Base-by-base conservation (phyloP, 2,797 vertebrate species). In the Hozukius guyotensis region DNA sequence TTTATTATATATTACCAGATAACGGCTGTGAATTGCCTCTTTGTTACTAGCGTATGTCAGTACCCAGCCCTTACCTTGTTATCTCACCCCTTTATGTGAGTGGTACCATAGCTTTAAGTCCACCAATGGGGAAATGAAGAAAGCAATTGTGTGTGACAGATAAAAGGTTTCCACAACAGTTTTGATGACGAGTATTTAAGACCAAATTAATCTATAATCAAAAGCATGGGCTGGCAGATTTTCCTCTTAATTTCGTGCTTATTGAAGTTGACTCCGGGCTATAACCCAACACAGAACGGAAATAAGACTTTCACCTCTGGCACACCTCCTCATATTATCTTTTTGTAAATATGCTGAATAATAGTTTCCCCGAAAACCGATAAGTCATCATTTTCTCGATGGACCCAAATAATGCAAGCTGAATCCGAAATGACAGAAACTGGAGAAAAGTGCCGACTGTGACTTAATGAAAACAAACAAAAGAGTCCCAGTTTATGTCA, bases 361-460 rank as follows among this genome's bases (percentile, higher is more conserved):
- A 65, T 53, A 53, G 49, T n/a, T 84, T 91, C 31, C 65, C 64
- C 27, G 25, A 80, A 87, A 80, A 83, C 61, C 69, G 57, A 82
- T 52, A 80, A 86, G 73, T 87, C 68, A 82, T 77, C 57, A 66
- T 84, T 90, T 87, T 84, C 72, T 42, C 8, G 1, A 75, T 42
- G 34, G 70, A 89, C 66, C 83, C 69, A 80, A 93, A 93, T 90
- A 92, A 91, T 87, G 77, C 77, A 70, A 65, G 77, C 77, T 85
- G 79, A 91, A 91, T 87, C 71, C 64, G 82, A 73, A 88, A 84
- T 79, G 87, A 87, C 77, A 80, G 75, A 69, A 49, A 79, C 71
- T 62, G 71, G 75, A 86, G 88, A 81, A 92, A 88, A 93, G 82
- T 83, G 75, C 76, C 84, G 75, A 92, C 87, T 89, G 82, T 87